Conservation (phyloP, 2,888 invertebrate species). For the Nomada ferruginata region DNA sequence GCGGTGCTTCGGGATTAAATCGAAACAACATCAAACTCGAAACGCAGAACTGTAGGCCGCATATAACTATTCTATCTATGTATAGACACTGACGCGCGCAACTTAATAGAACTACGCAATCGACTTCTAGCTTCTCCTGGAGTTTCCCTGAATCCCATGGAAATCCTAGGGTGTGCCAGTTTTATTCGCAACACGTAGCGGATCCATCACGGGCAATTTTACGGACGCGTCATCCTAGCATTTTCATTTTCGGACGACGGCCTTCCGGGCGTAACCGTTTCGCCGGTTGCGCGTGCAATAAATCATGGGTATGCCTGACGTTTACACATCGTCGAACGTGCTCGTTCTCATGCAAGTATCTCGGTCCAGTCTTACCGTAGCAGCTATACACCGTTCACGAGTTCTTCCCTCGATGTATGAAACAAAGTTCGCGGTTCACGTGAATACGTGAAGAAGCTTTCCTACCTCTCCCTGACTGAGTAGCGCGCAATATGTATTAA, state of each 20-base stretch:
- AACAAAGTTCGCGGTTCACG: background rate
- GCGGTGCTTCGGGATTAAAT: background rate
- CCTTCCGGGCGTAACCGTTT: constrained; percentile 53
- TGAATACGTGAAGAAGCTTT: background rate
- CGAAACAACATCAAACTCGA: background rate
- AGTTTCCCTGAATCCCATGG: background rate
- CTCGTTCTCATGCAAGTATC: constrained; percentile 18
- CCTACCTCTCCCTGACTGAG: background rate
- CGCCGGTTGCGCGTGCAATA: constrained; percentile 55
- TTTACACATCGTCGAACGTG: constrained; percentile 60
- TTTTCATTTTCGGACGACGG: constrained; percentile 64
- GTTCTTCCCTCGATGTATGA: background rate
- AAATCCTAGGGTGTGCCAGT: background rate
- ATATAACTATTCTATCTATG: no score
- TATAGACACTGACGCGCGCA: background rate
- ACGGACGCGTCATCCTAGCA: constrained; percentile 61
- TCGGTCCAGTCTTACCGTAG: constrained; percentile 32
- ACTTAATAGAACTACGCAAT: background rate
- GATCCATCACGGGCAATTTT: constrained; percentile 72
- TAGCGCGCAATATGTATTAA: constrained; percentile 15
- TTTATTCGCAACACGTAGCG: constrained; percentile 70
- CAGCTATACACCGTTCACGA: constrained; percentile 26
- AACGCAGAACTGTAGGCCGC: no score
- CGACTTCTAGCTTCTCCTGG: constrained; percentile 8
- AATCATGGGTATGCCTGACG: constrained; percentile 64